Conservation (phyloP, 1,140 invertebrate species). For the Mycetomoellerius zeteki region DNA sequence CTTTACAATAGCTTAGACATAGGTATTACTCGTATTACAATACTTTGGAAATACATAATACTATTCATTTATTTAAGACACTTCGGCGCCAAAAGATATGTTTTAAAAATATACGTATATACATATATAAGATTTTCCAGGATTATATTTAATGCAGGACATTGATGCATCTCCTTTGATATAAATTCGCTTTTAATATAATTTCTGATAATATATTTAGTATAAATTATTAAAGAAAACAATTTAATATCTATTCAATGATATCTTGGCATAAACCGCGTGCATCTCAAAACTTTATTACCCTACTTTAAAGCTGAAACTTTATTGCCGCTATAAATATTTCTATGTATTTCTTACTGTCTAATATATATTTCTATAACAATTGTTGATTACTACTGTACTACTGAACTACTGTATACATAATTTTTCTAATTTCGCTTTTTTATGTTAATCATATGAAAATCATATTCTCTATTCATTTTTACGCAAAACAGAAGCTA, state of each 20-base stretch:
- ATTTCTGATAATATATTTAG: no score
- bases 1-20: not conserved
- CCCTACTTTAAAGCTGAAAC: no score
- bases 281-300: no score
- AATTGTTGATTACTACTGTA: not conserved
- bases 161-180: no score
- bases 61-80: not conserved
- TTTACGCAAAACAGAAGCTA: not conserved
- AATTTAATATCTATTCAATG: no score
- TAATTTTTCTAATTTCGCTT: not conserved
- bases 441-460: not conserved
- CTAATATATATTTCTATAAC: not conserved
- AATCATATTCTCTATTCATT: not conserved
- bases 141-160: not conserved
- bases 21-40: not conserved
- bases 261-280: no score
- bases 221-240: no score
- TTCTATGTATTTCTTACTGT: not conserved
- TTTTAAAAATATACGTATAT: not conserved
- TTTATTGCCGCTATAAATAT: not conserved
- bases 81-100: not conserved
- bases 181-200: no score
- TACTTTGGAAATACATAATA: not conserved
- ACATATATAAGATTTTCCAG: not conserved
- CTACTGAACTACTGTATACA: not conserved